Percentiles rank a stretch among this genome's conserved stretches.
Conservation (phyloP, 2,888 invertebrate species). For the Temnothorax ravouxi region DNA sequence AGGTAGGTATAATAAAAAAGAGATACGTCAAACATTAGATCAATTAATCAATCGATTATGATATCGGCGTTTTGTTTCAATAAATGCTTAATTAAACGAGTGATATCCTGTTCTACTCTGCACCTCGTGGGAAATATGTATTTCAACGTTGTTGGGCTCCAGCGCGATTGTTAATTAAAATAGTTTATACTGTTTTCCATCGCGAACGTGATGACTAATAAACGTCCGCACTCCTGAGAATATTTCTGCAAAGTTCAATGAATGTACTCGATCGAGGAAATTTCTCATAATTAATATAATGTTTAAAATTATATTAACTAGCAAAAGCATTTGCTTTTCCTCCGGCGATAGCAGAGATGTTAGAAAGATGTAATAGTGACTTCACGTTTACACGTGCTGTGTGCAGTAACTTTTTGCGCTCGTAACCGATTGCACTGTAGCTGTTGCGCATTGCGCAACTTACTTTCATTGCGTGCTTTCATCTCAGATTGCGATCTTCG, state of each 20-base stretch:
- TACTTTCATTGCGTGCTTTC: slow-evolving; percentile 41
- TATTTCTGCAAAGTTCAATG: background rate
- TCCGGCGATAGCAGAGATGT: background rate
- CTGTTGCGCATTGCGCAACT: slow-evolving; percentile 31
- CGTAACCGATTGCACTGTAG: slow-evolving; percentile 6
- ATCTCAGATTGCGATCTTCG: background rate
- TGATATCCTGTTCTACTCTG: background rate
- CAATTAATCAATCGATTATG: background rate
- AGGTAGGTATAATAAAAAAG: background rate
- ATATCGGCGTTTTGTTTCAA: background rate
- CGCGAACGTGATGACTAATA: slow-evolving; percentile 4
- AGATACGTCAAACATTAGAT: background rate
- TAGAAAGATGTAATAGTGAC: background rate
- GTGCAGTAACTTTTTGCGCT: slow-evolving; percentile 25
- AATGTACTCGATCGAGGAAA: background rate
- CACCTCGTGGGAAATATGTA: slow-evolving; percentile 30
- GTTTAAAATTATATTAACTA: background rate
- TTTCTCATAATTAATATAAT: background rate
- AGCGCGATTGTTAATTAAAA: slow-evolving; percentile 37
- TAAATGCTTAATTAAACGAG: slow-evolving; percentile 24
- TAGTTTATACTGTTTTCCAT: slow-evolving; percentile 13
- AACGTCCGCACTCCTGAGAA: background rate
- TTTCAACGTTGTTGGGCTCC: background rate
- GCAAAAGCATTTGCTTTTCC: background rate
- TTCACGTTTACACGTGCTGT: background rate